These are phyloP conservation scores for Cyphomyrmex costatus DNA, from an alignment of 1,140 invertebrate species.

Conservation along the genomic window DNA sequence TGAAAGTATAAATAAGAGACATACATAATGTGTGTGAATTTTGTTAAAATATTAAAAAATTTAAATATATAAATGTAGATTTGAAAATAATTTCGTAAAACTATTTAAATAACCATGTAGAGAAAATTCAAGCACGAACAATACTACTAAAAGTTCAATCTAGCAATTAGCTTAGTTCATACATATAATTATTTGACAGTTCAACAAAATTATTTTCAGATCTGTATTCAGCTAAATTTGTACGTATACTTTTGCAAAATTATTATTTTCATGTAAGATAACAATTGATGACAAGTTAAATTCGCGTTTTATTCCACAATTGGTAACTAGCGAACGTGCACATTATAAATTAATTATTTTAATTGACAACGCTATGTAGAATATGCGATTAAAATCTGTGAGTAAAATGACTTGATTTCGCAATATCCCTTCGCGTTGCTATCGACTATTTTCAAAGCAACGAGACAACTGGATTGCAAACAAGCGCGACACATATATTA, in stretches of 20 bases:
- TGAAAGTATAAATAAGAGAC: not conserved
- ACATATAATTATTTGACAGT: no score
- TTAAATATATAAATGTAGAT: no score
- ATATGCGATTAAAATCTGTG: not conserved
- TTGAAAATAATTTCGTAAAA: no score
- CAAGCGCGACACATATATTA: not conserved
- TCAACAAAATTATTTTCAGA: no score
- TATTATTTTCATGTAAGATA: not conserved
- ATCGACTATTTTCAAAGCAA: constrained; percentile 30
- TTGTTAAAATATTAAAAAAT: no score
- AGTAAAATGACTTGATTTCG: not conserved
- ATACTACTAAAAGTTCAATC: no score
- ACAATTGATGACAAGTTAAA: constrained; percentile 14
- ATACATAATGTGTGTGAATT: not conserved
- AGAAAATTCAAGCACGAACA: no score
- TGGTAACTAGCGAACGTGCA: not conserved
- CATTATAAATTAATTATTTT: constrained; percentile 14
- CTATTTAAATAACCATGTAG: no score
- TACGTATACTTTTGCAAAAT: no score
- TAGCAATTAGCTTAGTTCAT: no score
- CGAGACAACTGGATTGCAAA: not conserved
- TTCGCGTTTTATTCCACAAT: not conserved
- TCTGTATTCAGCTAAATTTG: no score
- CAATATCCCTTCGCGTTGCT: not conserved
- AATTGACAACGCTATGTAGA: not conserved